A percentile compares a stretch with the other conserved stretches of the same genome.
These are phyloP conservation scores for Solen grandis DNA, from an alignment of 1,140 invertebrate species.

Conservation along the genomic window DNA sequence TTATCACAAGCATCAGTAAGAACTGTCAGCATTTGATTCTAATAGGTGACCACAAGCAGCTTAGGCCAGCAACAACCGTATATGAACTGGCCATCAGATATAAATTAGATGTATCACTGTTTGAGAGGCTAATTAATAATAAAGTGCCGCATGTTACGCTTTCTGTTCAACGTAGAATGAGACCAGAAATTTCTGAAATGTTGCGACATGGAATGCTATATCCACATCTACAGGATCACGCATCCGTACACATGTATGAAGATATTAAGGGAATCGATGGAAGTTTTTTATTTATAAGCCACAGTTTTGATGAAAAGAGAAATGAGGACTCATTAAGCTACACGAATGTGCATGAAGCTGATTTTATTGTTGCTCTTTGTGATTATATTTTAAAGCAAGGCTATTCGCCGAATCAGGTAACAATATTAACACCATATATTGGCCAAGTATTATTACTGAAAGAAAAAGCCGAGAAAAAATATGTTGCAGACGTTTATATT, in stretches of 20 bases:
- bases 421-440: constrained; percentile 77
- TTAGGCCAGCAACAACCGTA: constrained; percentile 80
- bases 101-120: constrained; percentile 79
- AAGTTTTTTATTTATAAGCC: constrained; percentile 79
- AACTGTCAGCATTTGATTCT: constrained; percentile 90
- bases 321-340: constrained; percentile 74
- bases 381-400: constrained; percentile 78
- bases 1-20: constrained; percentile 82
- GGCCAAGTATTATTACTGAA: constrained; percentile 75
- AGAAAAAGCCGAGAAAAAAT: constrained; percentile 65
- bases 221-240: constrained; percentile 73
- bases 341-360: constrained; percentile 76
- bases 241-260: constrained; percentile 69
- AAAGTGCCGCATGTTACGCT: constrained; percentile 74
- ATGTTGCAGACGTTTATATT: constrained; percentile 79
- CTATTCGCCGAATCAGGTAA: constrained; percentile 74
- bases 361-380: constrained; percentile 69
- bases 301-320: constrained; percentile 67
- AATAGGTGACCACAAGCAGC: constrained; percentile 87
- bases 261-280: constrained; percentile 73
- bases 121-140: constrained; percentile 79
- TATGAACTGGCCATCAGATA: constrained; percentile 75
- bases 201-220: constrained; percentile 80
- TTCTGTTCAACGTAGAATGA: constrained; percentile 63
- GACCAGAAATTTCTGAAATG: constrained; percentile 78